These are phyloP conservation scores for Hybognathus amarus DNA, from an alignment of 2,797 vertebrate genomes.

Conservation along the genomic window DNA sequence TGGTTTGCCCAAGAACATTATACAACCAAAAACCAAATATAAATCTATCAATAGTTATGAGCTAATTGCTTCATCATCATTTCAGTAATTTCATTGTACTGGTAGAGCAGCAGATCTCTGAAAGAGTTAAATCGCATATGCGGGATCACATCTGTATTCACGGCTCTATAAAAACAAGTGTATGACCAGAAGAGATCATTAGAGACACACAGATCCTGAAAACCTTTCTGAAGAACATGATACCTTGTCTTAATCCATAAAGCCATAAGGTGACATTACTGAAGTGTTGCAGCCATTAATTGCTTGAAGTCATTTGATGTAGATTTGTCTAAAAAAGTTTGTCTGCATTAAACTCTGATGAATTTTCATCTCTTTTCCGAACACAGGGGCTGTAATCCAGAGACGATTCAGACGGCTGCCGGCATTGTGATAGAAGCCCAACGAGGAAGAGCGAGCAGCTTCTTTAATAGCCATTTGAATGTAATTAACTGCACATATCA, in stretches of 20 bases:
- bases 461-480: constrained; percentile 71
- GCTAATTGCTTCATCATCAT: neutral
- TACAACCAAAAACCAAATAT: neutral
- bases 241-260: neutral
- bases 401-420: constrained; percentile 57
- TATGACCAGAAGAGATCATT: neutral
- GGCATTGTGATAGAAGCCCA: constrained; percentile 68
- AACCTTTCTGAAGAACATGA: neutral
- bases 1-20: neutral
- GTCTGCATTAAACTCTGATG: neutral
- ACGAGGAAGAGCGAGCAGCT: constrained; percentile 60
- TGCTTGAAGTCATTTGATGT: constrained; percentile 16
- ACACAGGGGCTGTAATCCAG: constrained; percentile 53
- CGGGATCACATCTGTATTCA: neutral
- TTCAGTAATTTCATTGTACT: neutral
- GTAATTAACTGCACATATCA: constrained; percentile 82
- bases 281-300: constrained; percentile 18
- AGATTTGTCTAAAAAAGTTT: constrained; percentile 12
- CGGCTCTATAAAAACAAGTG: neutral
- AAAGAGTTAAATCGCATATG: neutral
- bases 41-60: neutral
- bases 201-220: neutral
- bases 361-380: constrained; percentile 32
- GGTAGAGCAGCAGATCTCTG: neutral
- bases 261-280: neutral